A percentile compares a stretch with the other conserved stretches of the same genome.
Evolutionary conservation across 2,797 vertebrate genomes (phyloP).

Genomic region (Distichodus sexfasciatus): DNA sequence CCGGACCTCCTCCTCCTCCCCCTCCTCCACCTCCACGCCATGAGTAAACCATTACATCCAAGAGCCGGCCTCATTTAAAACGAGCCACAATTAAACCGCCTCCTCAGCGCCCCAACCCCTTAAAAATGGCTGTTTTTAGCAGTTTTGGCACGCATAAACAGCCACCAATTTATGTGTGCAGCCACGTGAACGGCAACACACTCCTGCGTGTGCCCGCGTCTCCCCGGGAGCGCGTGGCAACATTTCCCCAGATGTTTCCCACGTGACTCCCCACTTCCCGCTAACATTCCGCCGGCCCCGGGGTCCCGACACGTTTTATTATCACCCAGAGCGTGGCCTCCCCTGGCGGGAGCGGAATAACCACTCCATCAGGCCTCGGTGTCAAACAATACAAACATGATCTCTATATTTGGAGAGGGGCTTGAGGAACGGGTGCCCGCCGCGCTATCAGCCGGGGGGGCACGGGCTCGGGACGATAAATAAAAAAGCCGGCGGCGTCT

Average conservation of each 20-base stretch:
- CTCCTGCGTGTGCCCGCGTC: constrained; percentile 20
- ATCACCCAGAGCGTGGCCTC: no score
- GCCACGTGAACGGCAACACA: constrained; percentile 11
- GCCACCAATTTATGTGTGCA: constrained; percentile 15
- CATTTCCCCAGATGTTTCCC: constrained; percentile 47
- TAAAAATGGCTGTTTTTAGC: constrained; percentile 40
- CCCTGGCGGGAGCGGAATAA: constrained; percentile 55
- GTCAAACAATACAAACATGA: constrained; percentile 67
- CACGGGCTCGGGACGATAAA: constrained; percentile 60
- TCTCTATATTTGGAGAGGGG: constrained; percentile 63
- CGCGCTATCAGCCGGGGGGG: constrained; percentile 55
- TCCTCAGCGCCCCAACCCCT: constrained; percentile 25
- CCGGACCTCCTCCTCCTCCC: constrained; percentile 43
- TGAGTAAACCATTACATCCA: constrained; percentile 54
- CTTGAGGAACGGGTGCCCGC: constrained; percentile 35
- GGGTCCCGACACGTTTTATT: no score
- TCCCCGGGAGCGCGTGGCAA: constrained; percentile 18
- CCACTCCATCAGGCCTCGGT: constrained; percentile 57
- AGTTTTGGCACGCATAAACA: constrained; percentile 50
- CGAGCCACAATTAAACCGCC: constrained; percentile 46
- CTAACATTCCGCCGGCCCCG: constrained; percentile 48
- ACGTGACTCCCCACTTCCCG: constrained; percentile 49
- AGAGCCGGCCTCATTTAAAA: constrained; percentile 44
- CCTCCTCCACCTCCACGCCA: constrained; percentile 41
- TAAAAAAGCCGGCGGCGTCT: constrained; percentile 55